These are phyloP conservation scores for Illadopsis cleaveri DNA, from an alignment of 2,113 vertebrate species.

Conservation along the genomic window DNA sequence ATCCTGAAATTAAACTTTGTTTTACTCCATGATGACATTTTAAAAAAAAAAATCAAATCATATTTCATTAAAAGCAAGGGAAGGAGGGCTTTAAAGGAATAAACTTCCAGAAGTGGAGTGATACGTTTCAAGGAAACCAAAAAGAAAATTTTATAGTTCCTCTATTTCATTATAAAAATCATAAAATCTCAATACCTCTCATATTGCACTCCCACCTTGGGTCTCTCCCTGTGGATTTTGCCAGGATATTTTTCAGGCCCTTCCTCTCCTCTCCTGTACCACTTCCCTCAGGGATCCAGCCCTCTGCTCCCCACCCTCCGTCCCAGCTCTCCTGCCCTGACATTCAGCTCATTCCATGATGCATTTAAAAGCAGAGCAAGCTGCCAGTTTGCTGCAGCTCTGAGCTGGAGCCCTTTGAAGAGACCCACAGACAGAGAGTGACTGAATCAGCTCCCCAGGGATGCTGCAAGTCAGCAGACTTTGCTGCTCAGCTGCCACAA, in stretches of 20 bases:
- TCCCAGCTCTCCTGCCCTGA: background rate
- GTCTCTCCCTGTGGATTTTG: background rate
- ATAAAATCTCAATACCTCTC: background rate
- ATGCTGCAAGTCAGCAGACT: conserved; percentile 19
- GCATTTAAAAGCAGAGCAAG: background rate
- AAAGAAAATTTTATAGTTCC: background rate
- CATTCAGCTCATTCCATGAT: background rate
- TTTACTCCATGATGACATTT: background rate
- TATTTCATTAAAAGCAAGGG: background rate
- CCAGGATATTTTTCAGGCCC: background rate
- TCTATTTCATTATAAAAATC: background rate
- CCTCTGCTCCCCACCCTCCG: background rate
- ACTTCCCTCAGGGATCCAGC: background rate
- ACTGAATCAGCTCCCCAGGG: background rate
- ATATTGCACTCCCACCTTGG: background rate
- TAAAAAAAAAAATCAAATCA: background rate
- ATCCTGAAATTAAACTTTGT: background rate
- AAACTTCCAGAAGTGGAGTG: background rate
- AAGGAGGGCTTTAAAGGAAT: background rate
- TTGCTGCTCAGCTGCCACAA: background rate
- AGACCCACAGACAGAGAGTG: background rate
- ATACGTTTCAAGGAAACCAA: background rate
- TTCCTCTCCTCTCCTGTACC: background rate
- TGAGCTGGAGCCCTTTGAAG: conserved; percentile 2
- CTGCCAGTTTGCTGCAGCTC: background rate